Evolutionary conservation across 1,140 invertebrate species (phyloP).

Genomic region (Pogonomyrmex californicus): DNA sequence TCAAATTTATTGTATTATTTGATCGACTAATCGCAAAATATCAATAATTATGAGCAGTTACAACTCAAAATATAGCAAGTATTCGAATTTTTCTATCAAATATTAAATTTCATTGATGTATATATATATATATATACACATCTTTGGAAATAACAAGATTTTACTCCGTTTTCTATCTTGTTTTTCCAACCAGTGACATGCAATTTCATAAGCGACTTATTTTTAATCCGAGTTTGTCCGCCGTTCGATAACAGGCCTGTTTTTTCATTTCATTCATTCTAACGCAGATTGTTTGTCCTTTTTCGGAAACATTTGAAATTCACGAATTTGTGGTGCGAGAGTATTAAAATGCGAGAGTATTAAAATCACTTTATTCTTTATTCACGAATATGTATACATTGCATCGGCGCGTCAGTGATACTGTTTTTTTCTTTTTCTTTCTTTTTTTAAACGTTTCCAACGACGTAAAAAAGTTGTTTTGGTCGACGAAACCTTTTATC

Average conservation of each 20-base stretch:
- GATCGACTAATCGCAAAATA: too few relatives aligned
- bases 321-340: constrained; percentile 6
- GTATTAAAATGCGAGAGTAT: constrained; percentile 31
- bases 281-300: constrained; percentile 7
- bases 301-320: constrained; percentile 49
- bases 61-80: too few relatives aligned
- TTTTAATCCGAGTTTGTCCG: constrained; percentile 34
- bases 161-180: neutral
- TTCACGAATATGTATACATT: neutral
- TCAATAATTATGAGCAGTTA: too few relatives aligned
- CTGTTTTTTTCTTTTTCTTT: constrained; percentile 6
- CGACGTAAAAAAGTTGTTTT: constrained; percentile 31
- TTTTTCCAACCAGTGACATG: neutral
- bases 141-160: neutral
- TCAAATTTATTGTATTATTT: neutral
- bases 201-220: constrained; percentile 46
- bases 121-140: too few relatives aligned
- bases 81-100: too few relatives aligned
- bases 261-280: constrained; percentile 53
- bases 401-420: neutral
- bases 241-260: constrained; percentile 21
- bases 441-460: neutral
- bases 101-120: too few relatives aligned
- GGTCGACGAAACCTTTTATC: constrained; percentile 18
- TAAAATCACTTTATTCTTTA: constrained; percentile 54